Base-by-base conservation (phyloP, 1,140 invertebrate genomes). In the Drosophila auraria region DNA sequence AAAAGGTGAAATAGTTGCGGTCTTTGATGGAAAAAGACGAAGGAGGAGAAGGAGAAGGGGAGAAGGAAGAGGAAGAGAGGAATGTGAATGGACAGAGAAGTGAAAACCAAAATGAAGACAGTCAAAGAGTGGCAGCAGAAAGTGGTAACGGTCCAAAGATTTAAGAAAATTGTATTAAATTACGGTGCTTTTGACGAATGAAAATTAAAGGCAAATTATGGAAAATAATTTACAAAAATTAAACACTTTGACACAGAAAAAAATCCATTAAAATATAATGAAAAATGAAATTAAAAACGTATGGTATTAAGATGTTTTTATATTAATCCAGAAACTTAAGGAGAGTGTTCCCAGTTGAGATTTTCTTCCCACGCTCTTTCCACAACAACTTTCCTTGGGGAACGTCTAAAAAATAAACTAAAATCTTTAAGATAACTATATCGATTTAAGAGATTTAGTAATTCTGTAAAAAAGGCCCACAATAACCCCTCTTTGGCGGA, bases 1-100 rank as follows among this genome's bases (percentile, higher is more conserved):
- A 80, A 83, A 82, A 68, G 60, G 14, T 9, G 68, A 87, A 78
- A 83, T 77, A 77, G 77, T 80, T 87, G 63, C 25, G 64, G 76
- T 74, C 42, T 62, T 59, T 45, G 51, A 54, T 44, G 44, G 11
- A 62, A 33, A 25, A 30, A 23, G 11, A 2, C 15, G 15, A 42
- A 56, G n/a, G 14, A 15, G 50, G 14, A 9, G 33, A 12, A 3
- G 23, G 6, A 12, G n/a, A 51, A 17, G 9, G 36, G 30, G 20
- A 44, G 25, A 38, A 38, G 36, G 25, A 8, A 11, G 7, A 27
- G 27, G 1, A 23, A 38, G 36, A 42, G 23, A 11, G 20, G 15
- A 27, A n/a, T 17, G 59, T 12, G 17, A 27, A 49, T 11, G 20
- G 12, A 44, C 4, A 8, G 20, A 9, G 12, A 6, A 47, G 36